Base-by-base conservation (phyloP, 2,888 invertebrate species). In the Subacronicta megacephala region DNA sequence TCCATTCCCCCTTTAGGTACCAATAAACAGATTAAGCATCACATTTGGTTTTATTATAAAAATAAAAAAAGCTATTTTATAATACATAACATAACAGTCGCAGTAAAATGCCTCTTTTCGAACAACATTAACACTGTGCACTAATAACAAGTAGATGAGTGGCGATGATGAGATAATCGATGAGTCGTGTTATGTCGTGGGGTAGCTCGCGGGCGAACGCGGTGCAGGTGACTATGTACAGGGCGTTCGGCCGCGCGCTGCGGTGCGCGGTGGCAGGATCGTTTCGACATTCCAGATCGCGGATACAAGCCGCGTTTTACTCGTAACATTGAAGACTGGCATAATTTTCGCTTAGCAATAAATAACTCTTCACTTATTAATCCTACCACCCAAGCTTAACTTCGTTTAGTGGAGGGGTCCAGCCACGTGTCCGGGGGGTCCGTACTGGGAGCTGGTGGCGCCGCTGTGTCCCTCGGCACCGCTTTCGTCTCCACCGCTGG, bases 31-130 rank as follows among this genome's bases (percentile, higher is more conserved):
- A 81, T 78, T 79, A 81, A 81, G 89, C 89, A 86, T 90, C 87
- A 90, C 86, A 88, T 85, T 87, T 85, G 80, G 80, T 89, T 90
- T 90, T 90, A 90, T 90, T 92, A 89, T 80, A 90, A 91, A 89
- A 90, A 82, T 87, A 88, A 88, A 92, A 58, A 90, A 93, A 90
- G 90, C 89, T 90, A 90, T 85, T 79, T 87, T 88, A 89, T 85
- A 87, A 91, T 90, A 92, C 88, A 92, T 90, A 90, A 92, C 89
- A 84, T 91, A 93, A 93, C 93, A 93, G 90, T 91, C 89, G 89
- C 88, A 89, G 82, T 85, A 88, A 85, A 87, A 87, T 87, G 87
- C 85, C 86, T 86, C 87, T 84, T 83, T 88, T 87, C 82, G 82
- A 83, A 89, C 82, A 89, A 90, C 89, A 84, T 86, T 89, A 93